Evolutionary conservation across 1,140 invertebrate species (phyloP).

Genomic region (Drosophila rufa): DNA sequence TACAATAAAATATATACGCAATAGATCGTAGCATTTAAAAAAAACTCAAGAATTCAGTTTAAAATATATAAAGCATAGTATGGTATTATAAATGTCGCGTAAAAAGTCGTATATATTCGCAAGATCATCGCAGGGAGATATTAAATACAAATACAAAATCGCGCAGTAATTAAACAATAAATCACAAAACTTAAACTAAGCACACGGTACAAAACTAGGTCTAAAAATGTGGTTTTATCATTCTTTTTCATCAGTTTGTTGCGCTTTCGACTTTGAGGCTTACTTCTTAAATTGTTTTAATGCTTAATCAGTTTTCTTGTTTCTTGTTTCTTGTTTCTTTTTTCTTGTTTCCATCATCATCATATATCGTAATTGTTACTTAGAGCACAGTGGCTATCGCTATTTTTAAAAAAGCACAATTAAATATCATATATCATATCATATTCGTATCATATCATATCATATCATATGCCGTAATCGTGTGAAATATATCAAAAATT

Average conservation of each 20-base stretch:
- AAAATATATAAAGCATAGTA: constrained; percentile 62
- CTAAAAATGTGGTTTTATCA: constrained; percentile 56
- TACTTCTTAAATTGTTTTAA: constrained; percentile 55
- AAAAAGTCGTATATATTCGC: constrained; percentile 4
- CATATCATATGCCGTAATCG: constrained; percentile 34
- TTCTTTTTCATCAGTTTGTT: constrained; percentile 12
- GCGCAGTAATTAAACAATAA: constrained; percentile 80
- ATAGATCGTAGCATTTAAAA: constrained; percentile 31
- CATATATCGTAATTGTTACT: constrained; percentile 45
- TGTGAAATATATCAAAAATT: constrained; percentile 81
- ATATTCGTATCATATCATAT: constrained; percentile 20
- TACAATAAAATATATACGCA: constrained; percentile 70
- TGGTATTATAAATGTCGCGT: constrained; percentile 44
- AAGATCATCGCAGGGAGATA: constrained; percentile 24
- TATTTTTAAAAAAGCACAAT: constrained; percentile 67
- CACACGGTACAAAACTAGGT: constrained; percentile 68
- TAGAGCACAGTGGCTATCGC: constrained; percentile 44
- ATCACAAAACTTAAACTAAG: constrained; percentile 82
- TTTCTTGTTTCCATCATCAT: constrained; percentile 22
- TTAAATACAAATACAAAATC: constrained; percentile 56
- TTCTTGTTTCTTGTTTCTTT: constrained; percentile 50
- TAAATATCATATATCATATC: constrained; percentile 48
- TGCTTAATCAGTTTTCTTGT: constrained; percentile 75
- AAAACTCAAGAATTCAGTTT: constrained; percentile 64
- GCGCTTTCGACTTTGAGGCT: constrained; percentile 64